These are phyloP conservation scores for Cryptomyrus ogoouensis DNA, from an alignment of 2,113 vertebrate genomes.

Conservation along the genomic window DNA sequence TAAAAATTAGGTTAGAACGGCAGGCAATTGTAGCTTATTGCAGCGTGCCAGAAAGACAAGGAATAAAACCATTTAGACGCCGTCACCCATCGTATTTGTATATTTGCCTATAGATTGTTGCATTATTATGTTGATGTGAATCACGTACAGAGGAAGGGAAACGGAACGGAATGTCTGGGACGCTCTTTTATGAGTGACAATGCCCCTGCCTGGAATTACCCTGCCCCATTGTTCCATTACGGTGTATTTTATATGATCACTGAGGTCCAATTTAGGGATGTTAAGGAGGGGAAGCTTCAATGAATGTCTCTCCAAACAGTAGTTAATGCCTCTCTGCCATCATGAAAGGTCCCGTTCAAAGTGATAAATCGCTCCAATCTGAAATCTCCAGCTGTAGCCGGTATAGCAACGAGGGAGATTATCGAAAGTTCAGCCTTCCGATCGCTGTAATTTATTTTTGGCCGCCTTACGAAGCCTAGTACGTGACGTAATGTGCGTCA, in stretches of 20 bases:
- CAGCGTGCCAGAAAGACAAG: background rate
- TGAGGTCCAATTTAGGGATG: slow-evolving; percentile 11
- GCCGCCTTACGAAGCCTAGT: background rate
- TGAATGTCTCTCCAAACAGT: slow-evolving; percentile 18
- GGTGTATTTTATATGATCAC: slow-evolving; percentile 7
- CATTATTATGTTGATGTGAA: background rate
- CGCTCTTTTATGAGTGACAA: background rate
- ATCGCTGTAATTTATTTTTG: background rate
- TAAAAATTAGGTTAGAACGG: background rate
- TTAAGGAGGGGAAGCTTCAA: slow-evolving; percentile 8
- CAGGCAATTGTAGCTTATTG: background rate
- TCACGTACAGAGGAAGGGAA: background rate
- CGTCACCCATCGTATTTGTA: background rate
- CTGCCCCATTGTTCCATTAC: slow-evolving; percentile 2
- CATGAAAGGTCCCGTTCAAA: background rate
- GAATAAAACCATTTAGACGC: background rate
- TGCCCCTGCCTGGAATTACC: slow-evolving; percentile 3
- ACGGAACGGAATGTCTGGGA: background rate
- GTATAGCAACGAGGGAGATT: background rate
- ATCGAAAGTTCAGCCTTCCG: background rate
- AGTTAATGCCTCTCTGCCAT: slow-evolving; percentile 14
- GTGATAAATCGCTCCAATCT: slow-evolving; percentile 8
- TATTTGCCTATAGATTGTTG: background rate
- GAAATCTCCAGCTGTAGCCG: background rate
- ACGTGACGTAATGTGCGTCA: background rate